Evolutionary conservation across 1,140 invertebrate species (phyloP), one percentile per base, ranked within the genome.

Genomic region (Vanessa tameamea): DNA sequence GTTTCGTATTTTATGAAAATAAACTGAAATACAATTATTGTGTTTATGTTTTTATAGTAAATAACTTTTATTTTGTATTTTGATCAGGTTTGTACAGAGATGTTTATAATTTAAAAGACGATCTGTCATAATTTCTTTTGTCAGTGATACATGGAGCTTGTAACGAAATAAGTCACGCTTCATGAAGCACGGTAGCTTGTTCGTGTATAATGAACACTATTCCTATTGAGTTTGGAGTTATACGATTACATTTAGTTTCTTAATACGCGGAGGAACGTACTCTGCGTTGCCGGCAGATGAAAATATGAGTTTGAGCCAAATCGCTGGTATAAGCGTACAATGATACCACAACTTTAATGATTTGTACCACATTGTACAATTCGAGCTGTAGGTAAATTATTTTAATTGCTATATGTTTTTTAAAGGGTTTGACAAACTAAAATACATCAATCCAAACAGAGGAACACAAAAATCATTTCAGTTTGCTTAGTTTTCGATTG

Each of bases 101-200:
- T 43, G n/a, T 48, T 4, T 37, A 20, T 50, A 66, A 50, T 66
- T 47, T 53, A 50, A 66, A 51, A 31, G 12, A 61, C 23, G 13
- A 61, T 61, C 57, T 61, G 26, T 61, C 57, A 61, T 61, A 37
- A 61, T 61, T 61, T 61, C 57, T 61, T 61, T 37, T 61, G 57
- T 61, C 57, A 61, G 23, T 37, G 26, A 61, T 61, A 61, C 20
- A 66, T n/a, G 26, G 64, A 66, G 48, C n/a, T 66, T 66, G 48
- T 66, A 66, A 51, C 50, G 69, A 53, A 71, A 71, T 71, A 64
- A 64, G 69, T 71, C 59, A 71, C 69, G 59, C 57, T 71, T 61
- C 48, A 50, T 20, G 23, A 48, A 64, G 48, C 26, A 64, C 69
- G 31, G 61, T 71, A 50, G 61, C 16, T 16, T 51, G 20, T 47